A percentile compares a stretch with the other conserved stretches of the same genome.
Conservation (phyloP, 2,888 invertebrate species). For the Antitype chi region DNA sequence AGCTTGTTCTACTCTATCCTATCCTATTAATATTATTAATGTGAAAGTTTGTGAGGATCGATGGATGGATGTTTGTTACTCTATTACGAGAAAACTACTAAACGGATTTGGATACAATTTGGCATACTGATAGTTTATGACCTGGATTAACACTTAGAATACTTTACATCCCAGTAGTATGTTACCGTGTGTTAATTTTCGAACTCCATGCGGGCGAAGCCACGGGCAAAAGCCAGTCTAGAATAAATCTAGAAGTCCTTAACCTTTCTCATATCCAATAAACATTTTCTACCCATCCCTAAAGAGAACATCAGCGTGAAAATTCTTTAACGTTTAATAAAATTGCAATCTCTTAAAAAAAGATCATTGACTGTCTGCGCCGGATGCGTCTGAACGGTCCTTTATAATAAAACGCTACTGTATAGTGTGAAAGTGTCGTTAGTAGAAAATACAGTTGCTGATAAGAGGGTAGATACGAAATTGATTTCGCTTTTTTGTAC, state of each 20-base stretch:
- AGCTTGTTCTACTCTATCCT: no score
- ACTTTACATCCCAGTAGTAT: no score
- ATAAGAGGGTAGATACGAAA: constrained; percentile 3
- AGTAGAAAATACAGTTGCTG: constrained; percentile 3
- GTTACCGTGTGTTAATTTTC: no score
- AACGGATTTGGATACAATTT: no score
- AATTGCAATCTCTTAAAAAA: constrained; percentile 29
- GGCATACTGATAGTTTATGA: no score
- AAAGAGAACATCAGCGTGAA: background rate
- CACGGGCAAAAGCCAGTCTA: background rate
- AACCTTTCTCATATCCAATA: constrained; percentile 8
- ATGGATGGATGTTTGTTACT: no score
- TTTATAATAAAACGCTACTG: constrained; percentile 11
- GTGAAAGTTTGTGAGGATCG: no score
- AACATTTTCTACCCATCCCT: background rate
- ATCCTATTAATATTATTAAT: no score
- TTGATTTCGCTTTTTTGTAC: background rate
- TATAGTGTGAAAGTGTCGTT: constrained; percentile 10
- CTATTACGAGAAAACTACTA: no score
- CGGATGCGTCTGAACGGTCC: constrained; percentile 34
- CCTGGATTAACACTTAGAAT: no score
- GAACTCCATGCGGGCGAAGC: no score
- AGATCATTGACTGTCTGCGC: constrained; percentile 53
- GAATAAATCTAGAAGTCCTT: background rate
- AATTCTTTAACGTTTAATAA: constrained; percentile 13